Conservation (phyloP, 2,113 vertebrate species). For the Murina feae region DNA sequence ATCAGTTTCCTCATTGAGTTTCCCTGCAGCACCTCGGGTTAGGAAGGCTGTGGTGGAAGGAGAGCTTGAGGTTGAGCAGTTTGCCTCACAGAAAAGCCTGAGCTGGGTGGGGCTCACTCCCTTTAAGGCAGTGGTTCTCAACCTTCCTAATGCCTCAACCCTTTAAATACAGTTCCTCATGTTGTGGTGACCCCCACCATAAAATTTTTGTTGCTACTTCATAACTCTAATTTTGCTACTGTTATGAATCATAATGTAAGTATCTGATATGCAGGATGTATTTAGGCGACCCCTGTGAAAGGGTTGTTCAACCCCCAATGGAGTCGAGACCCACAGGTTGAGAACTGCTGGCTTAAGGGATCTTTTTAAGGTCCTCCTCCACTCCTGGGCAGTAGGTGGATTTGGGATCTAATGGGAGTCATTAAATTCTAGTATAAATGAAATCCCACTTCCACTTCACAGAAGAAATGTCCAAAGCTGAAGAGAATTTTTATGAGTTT, state of each 20-base stretch:
- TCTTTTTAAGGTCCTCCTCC: neutral
- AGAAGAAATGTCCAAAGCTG: neutral
- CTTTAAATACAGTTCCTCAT: no score
- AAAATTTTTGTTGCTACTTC: no score
- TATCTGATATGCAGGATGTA: no score
- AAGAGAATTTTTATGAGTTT: neutral
- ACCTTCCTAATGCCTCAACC: no score
- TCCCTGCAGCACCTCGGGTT: neutral
- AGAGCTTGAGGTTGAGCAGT: neutral
- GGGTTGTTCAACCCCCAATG: no score
- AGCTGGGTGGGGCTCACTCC: neutral
- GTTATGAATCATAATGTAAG: no score
- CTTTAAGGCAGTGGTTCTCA: no score
- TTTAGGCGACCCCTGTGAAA: no score
- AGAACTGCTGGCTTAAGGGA: no score
- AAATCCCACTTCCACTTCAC: neutral
- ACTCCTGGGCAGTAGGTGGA: neutral
- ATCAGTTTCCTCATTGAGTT: neutral
- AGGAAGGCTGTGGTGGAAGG: neutral
- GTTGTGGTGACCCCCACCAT: no score
- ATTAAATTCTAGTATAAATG: neutral
- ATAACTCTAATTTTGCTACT: no score
- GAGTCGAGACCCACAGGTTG: no score
- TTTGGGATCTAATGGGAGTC: neutral
- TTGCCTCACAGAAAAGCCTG: neutral